Evolutionary conservation across 53 echinoderm and acorn worm species (phyloP).

Genomic region (Henricia sp.): DNA sequence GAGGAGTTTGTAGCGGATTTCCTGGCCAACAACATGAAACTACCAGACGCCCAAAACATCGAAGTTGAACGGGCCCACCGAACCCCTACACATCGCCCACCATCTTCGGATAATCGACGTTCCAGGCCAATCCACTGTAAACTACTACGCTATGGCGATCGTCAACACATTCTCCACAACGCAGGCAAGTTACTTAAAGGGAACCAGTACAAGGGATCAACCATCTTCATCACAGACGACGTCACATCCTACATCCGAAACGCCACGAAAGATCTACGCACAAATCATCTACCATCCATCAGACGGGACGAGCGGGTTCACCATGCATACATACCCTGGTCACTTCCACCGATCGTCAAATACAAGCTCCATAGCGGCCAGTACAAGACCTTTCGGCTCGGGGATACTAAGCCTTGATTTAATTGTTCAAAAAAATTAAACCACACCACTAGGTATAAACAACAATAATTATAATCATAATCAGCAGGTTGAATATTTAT

Average conservation of each 20-base stretch:
- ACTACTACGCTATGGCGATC: constrained; percentile 4
- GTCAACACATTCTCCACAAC: background rate
- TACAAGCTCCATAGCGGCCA: too few relatives aligned
- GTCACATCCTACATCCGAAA: background rate
- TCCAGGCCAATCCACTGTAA: constrained; percentile 1
- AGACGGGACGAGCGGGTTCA: background rate
- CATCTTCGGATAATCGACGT: background rate
- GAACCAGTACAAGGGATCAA: too few relatives aligned
- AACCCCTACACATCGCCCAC: background rate
- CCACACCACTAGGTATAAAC: too few relatives aligned
- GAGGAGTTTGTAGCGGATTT: background rate
- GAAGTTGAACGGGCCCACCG: background rate
- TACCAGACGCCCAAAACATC: background rate
- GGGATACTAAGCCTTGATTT: background rate
- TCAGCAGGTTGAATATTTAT: too few relatives aligned
- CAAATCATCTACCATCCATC: background rate
- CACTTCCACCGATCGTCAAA: too few relatives aligned
- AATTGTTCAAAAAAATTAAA: too few relatives aligned
- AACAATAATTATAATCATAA: too few relatives aligned
- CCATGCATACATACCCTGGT: too few relatives aligned
- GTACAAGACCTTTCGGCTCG: too few relatives aligned
- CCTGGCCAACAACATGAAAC: background rate
- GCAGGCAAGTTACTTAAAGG: background rate
- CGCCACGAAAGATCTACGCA: too few relatives aligned
- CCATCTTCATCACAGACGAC: background rate